Base-by-base conservation (phyloP, 2,888 invertebrate species). In the Perizoma affinitatum region DNA sequence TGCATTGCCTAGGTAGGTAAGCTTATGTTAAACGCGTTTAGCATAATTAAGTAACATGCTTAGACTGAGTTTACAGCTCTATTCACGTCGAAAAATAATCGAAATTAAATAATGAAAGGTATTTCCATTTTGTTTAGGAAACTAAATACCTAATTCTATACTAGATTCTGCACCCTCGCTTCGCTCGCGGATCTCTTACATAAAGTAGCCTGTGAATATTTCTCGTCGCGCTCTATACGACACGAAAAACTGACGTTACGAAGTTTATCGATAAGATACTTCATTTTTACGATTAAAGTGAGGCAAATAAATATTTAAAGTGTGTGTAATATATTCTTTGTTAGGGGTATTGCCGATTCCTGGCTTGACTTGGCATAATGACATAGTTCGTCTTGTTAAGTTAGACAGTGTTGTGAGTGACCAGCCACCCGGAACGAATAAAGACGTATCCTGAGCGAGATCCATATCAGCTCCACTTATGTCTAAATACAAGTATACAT, bases 381-480 rank as follows among this genome's bases (percentile, higher is more conserved):
- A 48, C 44, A 47, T 44, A 45, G 48, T 36, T 51, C 38, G 51
- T 48, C 43, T 61, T 43, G 56, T 46, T 33, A 47, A 51, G 61
- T 61, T n/a, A 54, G 50, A 22, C 22, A 22, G 22, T 22, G 22
- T 22, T 22, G 22, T 57, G 59, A 68, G 70, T 75, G 80, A 66
- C 66, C 73, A 72, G 69, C 72, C 69, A 74, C 70, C 74, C 76
- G 82, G 78, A 80, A 83, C 83, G 68, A 54, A 58, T 50, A 50
- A 51, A 66, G 68, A 71, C 71, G 78, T 79, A 74, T 76, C 72
- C 64, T 50, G 65, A 70, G 46, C 65, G 22, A 54, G 62, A 63
- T 62, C 51, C 43, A 44, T 58, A 58, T 63, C 62, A 51, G 35
- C 48, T 56, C 54, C 47, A 47, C 51, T 52, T 58, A 40, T 40